Conservation (phyloP, 2,888 invertebrate genomes). For the Hydriomena furcata region DNA sequence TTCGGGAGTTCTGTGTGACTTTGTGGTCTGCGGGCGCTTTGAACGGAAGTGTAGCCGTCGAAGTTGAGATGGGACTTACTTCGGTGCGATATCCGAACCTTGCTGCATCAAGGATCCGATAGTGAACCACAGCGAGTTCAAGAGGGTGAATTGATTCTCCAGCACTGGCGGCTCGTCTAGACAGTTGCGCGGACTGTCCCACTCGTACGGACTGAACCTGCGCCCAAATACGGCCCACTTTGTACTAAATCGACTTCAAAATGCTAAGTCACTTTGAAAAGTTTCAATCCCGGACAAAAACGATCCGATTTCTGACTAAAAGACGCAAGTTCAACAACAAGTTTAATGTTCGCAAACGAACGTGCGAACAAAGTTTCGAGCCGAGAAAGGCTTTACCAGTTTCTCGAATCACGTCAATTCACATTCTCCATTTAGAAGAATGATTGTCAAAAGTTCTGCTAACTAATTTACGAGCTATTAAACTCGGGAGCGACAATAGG, state of each 20-base stretch:
- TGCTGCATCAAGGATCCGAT: constrained; percentile 96
- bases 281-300: constrained; percentile 30
- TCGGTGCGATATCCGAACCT: constrained; percentile 95
- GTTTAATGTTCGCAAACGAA: constrained; percentile 10
- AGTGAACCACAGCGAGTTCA: constrained; percentile 98
- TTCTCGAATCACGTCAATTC: constrained; percentile 24
- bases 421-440: constrained; percentile 23
- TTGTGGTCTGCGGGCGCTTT: constrained; percentile 26
- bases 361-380: constrained; percentile 18
- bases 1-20: constrained; percentile 23
- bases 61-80: constrained; percentile 85
- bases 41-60: constrained; percentile 60
- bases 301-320: background rate
- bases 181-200: constrained; percentile 94
- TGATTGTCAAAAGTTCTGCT: constrained; percentile 33
- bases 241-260: constrained; percentile 40
- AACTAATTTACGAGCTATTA: constrained; percentile 30
- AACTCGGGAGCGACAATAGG: constrained; percentile 17
- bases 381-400: constrained; percentile 14
- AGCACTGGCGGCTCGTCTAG: constrained; percentile 92
- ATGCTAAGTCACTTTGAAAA: constrained; percentile 33
- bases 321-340: background rate
- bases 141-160: constrained; percentile 95
- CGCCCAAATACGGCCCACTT: constrained; percentile 73
- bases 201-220: constrained; percentile 97